Evolutionary conservation across 2,888 invertebrate genomes (phyloP).

Genomic region (Elegia similella): DNA sequence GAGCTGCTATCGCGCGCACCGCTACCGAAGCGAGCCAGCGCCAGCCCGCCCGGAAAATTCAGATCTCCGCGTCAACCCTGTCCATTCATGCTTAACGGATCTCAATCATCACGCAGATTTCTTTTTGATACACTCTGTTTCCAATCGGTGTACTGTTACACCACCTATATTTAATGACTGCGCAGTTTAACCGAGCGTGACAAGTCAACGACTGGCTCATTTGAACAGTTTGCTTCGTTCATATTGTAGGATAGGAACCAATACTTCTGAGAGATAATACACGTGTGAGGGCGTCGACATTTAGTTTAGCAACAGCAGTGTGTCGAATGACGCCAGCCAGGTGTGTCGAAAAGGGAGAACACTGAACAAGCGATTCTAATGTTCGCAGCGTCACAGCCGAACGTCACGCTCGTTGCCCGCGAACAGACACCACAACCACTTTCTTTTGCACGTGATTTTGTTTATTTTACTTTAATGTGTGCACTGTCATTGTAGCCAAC

Average conservation of each 20-base stretch:
- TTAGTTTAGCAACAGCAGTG: slow-evolving; percentile 49
- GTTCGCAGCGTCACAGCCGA: slow-evolving; percentile 52
- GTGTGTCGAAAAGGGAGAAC: slow-evolving; percentile 67
- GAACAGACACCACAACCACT: slow-evolving; percentile 58
- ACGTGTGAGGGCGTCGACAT: slow-evolving; percentile 43
- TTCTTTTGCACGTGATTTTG: slow-evolving; percentile 72
- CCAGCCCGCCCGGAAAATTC: slow-evolving; percentile 69
- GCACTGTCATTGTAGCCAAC: not conserved
- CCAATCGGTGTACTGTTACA: slow-evolving; percentile 43
- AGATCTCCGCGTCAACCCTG: slow-evolving; percentile 75
- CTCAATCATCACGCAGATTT: slow-evolving; percentile 61
- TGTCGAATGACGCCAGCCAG: slow-evolving; percentile 56
- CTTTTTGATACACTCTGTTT: slow-evolving; percentile 74
- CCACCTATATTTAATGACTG: slow-evolving; percentile 29
- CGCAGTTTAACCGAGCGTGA: slow-evolving; percentile 39
- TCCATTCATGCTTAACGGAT: slow-evolving; percentile 74
- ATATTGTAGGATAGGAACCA: too few species aligned
- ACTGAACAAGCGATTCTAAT: slow-evolving; percentile 52
- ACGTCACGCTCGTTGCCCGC: slow-evolving; percentile 62
- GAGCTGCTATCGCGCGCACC: slow-evolving; percentile 54
- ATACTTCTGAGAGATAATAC: slow-evolving; percentile 27
- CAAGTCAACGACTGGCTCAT: slow-evolving; percentile 32
- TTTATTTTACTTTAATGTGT: slow-evolving; percentile 40
- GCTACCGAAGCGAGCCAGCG: slow-evolving; percentile 51
- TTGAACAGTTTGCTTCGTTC: slow-evolving; percentile 28